Evolutionary conservation across 2,888 invertebrate species (phyloP).

Genomic region (Alcis repandata): DNA sequence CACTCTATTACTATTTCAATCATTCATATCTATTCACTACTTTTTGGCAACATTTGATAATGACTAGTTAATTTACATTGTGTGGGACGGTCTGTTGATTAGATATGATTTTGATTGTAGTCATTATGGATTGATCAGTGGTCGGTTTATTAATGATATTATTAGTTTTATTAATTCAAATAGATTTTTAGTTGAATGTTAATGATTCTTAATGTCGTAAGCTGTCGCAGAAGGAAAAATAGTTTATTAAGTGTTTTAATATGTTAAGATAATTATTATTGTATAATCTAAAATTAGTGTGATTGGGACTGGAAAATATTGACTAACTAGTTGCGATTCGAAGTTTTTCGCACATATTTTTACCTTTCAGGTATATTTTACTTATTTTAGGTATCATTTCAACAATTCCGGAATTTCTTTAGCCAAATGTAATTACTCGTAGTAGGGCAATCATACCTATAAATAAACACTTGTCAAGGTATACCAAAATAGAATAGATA

Average conservation of each 20-base stretch:
- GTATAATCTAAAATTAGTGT: too few species aligned
- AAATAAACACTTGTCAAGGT: too few species aligned
- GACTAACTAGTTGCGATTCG: too few species aligned
- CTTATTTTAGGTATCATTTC: too few species aligned
- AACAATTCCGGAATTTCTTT: too few species aligned
- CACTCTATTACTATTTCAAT: not conserved
- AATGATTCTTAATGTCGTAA: slow-evolving; percentile 8
- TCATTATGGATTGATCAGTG: slow-evolving; percentile 23
- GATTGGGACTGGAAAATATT: too few species aligned
- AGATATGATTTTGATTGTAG: slow-evolving; percentile 21
- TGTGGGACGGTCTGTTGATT: slow-evolving; percentile 18
- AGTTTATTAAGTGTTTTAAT: not conserved
- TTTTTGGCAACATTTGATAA: slow-evolving; percentile 30
- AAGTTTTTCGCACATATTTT: too few species aligned
- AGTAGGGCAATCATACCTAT: too few species aligned
- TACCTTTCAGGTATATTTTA: too few species aligned
- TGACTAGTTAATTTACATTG: slow-evolving; percentile 28
- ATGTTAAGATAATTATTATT: not conserved
- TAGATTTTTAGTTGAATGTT: slow-evolving; percentile 12
- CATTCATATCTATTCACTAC: slow-evolving; percentile 18
- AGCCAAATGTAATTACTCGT: too few species aligned
- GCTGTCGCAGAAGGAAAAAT: not conserved
- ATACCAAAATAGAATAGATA: too few species aligned
- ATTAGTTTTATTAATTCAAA: slow-evolving; percentile 18
- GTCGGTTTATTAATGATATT: slow-evolving; percentile 14